Evolutionary conservation across 2,797 vertebrate genomes (phyloP).

Genomic region (Hippoglossus hippoglossus): DNA sequence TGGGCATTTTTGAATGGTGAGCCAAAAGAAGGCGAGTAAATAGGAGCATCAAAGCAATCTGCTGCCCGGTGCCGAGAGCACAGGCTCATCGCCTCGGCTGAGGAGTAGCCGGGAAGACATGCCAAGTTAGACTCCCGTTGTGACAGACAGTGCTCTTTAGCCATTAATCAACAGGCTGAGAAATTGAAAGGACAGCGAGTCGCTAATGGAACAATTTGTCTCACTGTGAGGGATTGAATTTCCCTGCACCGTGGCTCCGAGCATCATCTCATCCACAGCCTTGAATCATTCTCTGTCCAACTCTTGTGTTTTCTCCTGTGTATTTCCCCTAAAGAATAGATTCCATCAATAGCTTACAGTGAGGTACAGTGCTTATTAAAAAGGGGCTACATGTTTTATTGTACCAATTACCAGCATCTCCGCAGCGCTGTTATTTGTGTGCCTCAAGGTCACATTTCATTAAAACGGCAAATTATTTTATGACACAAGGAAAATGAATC

Average conservation of each 20-base stretch:
- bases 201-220: slow-evolving; percentile 73
- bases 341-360: neutral
- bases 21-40: slow-evolving; percentile 56
- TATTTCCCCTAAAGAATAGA: slow-evolving; percentile 5
- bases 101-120: slow-evolving; percentile 47
- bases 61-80: slow-evolving; percentile 35
- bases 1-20: slow-evolving; percentile 33
- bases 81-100: slow-evolving; percentile 55
- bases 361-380: neutral
- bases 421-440: neutral
- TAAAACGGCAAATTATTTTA: neutral
- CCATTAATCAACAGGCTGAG: slow-evolving; percentile 72
- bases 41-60: slow-evolving; percentile 67
- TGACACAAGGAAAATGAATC: neutral
- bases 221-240: slow-evolving; percentile 67
- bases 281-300: slow-evolving; percentile 25
- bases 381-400: neutral
- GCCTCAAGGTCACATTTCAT: slow-evolving; percentile 1
- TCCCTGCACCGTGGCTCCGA: slow-evolving; percentile 23
- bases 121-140: slow-evolving; percentile 61
- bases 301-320: slow-evolving; percentile 1
- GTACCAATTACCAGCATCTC: neutral
- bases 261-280: slow-evolving; percentile 40
- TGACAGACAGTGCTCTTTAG: slow-evolving; percentile 71
- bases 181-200: slow-evolving; percentile 70